These are phyloP conservation scores for Hozukius guyotensis DNA, from an alignment of 2,797 vertebrate genomes.

Conservation along the genomic window DNA sequence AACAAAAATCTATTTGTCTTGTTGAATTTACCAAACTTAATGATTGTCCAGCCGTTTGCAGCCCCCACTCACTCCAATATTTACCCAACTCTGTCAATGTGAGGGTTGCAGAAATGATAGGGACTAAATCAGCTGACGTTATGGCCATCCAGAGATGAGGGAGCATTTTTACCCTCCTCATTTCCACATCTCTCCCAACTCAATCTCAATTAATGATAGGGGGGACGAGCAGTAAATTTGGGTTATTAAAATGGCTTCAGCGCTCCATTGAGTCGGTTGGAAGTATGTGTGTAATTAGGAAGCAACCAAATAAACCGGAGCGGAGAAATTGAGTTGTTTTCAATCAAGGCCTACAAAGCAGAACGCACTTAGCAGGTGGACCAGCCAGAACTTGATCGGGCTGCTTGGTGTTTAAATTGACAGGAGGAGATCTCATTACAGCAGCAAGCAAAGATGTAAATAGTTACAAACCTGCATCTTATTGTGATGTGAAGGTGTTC, in stretches of 20 bases:
- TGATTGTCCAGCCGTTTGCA: neutral
- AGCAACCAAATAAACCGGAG: constrained; percentile 41
- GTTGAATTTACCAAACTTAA: neutral
- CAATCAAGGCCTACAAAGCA: constrained; percentile 63
- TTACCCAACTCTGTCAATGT: constrained; percentile 19
- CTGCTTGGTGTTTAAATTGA: constrained; percentile 58
- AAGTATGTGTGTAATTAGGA: constrained; percentile 59
- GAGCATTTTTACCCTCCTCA: constrained; percentile 3
- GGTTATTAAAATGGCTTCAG: constrained; percentile 62
- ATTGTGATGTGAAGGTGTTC: constrained; percentile 18
- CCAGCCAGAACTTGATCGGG: constrained; percentile 35
- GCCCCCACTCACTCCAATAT: constrained; percentile 1
- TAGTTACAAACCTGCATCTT: constrained; percentile 10
- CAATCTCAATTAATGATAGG: constrained; percentile 49
- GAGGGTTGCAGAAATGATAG: constrained; percentile 12
- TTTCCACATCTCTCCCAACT: constrained; percentile 43
- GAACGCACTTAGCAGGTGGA: constrained; percentile 37
- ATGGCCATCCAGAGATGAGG: constrained; percentile 5
- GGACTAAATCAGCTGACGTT: constrained; percentile 7
- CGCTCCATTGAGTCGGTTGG: constrained; percentile 31
- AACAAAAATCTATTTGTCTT: constrained; percentile 19
- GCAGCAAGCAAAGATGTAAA: constrained; percentile 29
- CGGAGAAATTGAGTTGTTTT: constrained; percentile 62
- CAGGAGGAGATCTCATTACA: constrained; percentile 55
- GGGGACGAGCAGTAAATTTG: constrained; percentile 40